Evolutionary conservation across 2,888 invertebrate genomes (phyloP).

Genomic region (Podabrus alpinus): DNA sequence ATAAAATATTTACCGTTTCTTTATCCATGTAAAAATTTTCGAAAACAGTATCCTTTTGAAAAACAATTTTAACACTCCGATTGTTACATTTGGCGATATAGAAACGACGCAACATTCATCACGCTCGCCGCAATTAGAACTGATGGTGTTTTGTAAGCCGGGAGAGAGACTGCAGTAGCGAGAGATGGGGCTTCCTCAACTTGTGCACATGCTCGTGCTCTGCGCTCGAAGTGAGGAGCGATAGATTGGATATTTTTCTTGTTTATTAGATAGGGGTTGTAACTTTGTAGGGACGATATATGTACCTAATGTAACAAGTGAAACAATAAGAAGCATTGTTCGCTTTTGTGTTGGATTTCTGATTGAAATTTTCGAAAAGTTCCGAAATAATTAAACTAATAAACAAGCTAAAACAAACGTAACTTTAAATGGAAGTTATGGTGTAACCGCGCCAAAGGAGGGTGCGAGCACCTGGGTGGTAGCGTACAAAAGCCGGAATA

Average conservation of each 20-base stretch:
- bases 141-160: neutral
- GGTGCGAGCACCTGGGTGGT: too few relatives aligned
- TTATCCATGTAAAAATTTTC: neutral
- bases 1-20: neutral
- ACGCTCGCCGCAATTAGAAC: constrained; percentile 1
- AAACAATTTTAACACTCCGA: neutral
- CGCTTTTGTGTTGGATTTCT: neutral
- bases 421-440: too few relatives aligned
- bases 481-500: too few relatives aligned
- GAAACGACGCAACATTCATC: neutral
- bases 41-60: neutral
- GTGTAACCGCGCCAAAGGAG: too few relatives aligned
- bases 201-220: constrained; percentile 21
- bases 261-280: neutral
- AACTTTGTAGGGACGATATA: neutral
- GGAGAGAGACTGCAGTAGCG: neutral
- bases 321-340: neutral
- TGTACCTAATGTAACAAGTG: neutral
- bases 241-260: constrained; percentile 2
- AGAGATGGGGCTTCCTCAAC: constrained; percentile 2
- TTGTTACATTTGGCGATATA: neutral
- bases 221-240: neutral
- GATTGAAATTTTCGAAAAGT: neutral
- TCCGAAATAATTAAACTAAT: neutral
- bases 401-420: neutral